These are phyloP conservation scores for Mormoops blainvillei DNA, from an alignment of 2,113 vertebrate species.

Conservation along the genomic window DNA sequence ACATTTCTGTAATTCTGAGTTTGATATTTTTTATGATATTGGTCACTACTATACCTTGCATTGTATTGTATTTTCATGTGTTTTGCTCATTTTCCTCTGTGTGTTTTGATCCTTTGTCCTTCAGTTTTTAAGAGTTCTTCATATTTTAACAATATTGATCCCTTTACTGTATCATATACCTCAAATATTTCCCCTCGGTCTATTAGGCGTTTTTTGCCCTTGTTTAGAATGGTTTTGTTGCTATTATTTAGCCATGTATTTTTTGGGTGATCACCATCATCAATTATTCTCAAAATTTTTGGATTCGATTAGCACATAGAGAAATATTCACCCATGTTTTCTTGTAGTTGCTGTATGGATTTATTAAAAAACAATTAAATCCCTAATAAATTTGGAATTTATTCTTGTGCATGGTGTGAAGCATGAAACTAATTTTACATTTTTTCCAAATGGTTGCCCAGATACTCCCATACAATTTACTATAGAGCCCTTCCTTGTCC, in stretches of 20 bases:
- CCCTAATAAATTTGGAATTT: background rate
- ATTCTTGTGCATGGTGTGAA: background rate
- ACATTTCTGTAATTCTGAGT: background rate
- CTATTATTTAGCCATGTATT: background rate
- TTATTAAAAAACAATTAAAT: background rate
- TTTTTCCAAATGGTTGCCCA: background rate
- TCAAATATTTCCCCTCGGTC: background rate
- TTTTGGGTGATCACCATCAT: background rate
- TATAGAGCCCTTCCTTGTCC: background rate
- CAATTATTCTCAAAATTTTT: background rate
- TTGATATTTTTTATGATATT: background rate
- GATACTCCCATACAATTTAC: background rate
- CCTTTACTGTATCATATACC: background rate
- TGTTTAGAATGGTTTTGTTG: background rate
- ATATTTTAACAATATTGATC: background rate
- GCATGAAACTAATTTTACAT: background rate
- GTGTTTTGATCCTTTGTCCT: background rate
- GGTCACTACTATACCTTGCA: background rate
- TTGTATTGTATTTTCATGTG: background rate
- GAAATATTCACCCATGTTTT: background rate
- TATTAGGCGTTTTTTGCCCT: background rate
- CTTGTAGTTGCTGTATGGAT: background rate
- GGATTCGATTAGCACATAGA: background rate
- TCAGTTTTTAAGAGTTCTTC: background rate
- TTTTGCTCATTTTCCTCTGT: background rate